These are phyloP conservation scores for Emesis furor DNA, from an alignment of 2,888 invertebrate species.

Conservation along the genomic window DNA sequence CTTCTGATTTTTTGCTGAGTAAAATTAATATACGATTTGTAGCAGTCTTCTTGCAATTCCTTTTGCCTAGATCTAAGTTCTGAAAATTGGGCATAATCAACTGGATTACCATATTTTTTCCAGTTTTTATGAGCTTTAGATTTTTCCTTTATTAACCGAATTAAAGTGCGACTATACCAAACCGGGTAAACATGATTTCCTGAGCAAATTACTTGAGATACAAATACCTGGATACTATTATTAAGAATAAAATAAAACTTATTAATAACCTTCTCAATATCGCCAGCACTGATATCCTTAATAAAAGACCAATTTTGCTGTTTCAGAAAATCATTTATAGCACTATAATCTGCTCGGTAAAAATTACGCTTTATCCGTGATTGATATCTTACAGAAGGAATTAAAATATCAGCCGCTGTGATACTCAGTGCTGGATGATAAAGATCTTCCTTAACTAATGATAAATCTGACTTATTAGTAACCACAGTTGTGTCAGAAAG, in stretches of 20 bases:
- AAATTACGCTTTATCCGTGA: background rate
- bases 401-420: background rate
- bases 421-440: background rate
- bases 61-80: no score
- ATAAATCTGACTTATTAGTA: background rate
- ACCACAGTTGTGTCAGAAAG: background rate
- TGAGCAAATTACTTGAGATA: background rate
- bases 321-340: background rate
- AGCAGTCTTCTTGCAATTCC: no score
- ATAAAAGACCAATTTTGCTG: constrained; percentile 10
- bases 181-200: constrained; percentile 30
- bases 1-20: no score
- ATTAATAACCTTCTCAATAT: background rate
- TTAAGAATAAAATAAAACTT: constrained; percentile 11
- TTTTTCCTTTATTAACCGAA: constrained; percentile 52
- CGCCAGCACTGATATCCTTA: background rate
- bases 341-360: constrained; percentile 12
- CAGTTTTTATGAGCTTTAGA: constrained; percentile 28
- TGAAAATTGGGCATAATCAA: no score
- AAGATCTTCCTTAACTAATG: background rate
- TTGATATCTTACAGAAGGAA: background rate
- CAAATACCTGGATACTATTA: background rate
- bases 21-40: no score
- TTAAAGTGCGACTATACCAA: constrained; percentile 48
- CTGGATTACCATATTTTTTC: no score